A percentile compares a stretch with the other conserved stretches of the same genome.
phyloP scores from a whole-genome alignment of 1,140 invertebrate genomes.

The Mamestra configurata region DNA sequence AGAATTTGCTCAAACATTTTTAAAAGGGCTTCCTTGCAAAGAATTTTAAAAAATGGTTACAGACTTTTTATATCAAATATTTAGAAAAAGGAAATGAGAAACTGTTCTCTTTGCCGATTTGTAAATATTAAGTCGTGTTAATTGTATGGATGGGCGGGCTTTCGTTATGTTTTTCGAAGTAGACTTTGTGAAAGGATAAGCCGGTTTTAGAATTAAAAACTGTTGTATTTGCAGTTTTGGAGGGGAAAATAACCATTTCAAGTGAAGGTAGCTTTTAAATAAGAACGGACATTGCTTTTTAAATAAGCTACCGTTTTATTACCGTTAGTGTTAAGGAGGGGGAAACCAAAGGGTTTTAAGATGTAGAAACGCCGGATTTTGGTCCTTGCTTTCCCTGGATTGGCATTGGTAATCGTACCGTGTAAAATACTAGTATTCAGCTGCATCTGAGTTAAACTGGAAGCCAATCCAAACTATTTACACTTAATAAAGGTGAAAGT shows the following conservation, averaged over 20 bases:
- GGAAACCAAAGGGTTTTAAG: too few species aligned
- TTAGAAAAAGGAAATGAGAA: constrained; percentile 39
- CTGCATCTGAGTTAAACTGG: too few species aligned
- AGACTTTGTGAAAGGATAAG: background rate
- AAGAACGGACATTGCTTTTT: background rate
- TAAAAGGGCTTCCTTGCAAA: background rate
- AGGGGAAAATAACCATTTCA: background rate
- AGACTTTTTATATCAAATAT: constrained; percentile 39
- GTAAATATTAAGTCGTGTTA: constrained; percentile 35
- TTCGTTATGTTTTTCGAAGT: constrained; percentile 1
- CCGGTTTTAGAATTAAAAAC: background rate
- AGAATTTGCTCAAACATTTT: background rate
- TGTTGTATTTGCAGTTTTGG: constrained; percentile 18
- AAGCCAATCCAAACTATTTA: too few species aligned
- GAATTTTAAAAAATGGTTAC: constrained; percentile 17
- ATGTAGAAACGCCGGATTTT: too few species aligned
- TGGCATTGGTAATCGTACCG: too few species aligned
- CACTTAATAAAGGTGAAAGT: too few species aligned
- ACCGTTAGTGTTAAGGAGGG: background rate
- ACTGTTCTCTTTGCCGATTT: constrained; percentile 37
- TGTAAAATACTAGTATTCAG: too few species aligned
- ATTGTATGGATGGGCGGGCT: constrained; percentile 20
- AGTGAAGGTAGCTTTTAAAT: background rate
- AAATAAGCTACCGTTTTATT: background rate
- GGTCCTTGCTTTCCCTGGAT: too few species aligned